These are phyloP conservation scores for Ammospiza nelsoni DNA, from an alignment of 2,113 vertebrate genomes.

Conservation along the genomic window DNA sequence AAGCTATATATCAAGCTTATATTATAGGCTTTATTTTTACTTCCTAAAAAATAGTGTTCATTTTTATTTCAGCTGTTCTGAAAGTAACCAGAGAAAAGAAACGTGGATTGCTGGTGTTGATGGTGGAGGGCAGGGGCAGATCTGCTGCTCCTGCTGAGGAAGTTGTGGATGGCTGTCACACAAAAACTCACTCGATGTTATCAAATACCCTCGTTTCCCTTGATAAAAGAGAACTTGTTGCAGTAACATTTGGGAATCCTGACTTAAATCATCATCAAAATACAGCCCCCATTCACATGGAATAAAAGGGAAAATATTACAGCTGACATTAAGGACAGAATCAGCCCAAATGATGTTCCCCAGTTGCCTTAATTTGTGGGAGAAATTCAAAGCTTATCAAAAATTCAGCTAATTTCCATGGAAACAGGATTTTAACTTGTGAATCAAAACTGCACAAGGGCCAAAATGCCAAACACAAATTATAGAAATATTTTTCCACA, in stretches of 20 bases:
- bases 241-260: background rate
- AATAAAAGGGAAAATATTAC: background rate
- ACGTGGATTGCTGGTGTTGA: background rate
- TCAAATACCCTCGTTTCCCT: background rate
- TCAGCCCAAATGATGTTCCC: background rate
- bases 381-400: constrained; percentile 33
- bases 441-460: background rate
- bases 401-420: constrained; percentile 22
- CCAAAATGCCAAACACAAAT: background rate
- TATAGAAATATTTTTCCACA: constrained; percentile 18
- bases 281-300: background rate
- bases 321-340: background rate
- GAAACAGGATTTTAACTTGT: constrained; percentile 32
- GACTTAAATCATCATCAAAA: background rate
- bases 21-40: accelerated
- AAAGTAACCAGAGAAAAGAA: background rate
- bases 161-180: background rate
- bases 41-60: background rate
- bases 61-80: background rate
- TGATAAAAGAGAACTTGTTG: background rate
- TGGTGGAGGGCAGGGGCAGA: background rate
- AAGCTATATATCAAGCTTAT: background rate
- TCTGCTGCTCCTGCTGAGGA: background rate
- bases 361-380: background rate
- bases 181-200: background rate